phyloP scores from a whole-genome alignment of 2,113 vertebrate genomes.

The Marmota flaviventris region DNA sequence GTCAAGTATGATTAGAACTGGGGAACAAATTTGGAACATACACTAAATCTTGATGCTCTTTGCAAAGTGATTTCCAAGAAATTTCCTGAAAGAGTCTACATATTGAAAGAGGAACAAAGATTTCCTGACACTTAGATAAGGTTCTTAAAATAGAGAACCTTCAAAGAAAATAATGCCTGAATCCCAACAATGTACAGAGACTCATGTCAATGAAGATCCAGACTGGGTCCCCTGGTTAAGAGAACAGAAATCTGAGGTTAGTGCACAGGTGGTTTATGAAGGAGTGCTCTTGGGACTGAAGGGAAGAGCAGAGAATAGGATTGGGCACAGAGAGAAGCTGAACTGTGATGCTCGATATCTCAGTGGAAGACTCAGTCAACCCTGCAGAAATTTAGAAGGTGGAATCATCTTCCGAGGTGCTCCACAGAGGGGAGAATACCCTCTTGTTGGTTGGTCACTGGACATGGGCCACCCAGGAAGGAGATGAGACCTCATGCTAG shows the following conservation, averaged over 20 bases:
- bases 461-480: neutral
- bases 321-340: neutral
- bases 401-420: neutral
- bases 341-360: neutral
- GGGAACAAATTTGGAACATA: neutral
- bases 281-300: neutral
- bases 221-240: neutral
- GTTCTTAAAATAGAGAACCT: neutral
- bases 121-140: neutral
- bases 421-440: accelerated
- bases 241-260: neutral
- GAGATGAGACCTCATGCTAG: neutral
- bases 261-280: neutral
- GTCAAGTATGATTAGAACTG: neutral
- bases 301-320: neutral
- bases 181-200: neutral
- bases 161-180: neutral
- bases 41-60: neutral
- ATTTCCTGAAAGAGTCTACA: neutral
- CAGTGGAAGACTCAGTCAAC: neutral
- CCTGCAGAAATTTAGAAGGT: neutral
- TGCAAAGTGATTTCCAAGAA: neutral
- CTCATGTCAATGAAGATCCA: neutral
- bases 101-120: neutral
- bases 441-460: neutral